Evolutionary conservation across 2,797 vertebrate species (phyloP).

Genomic region (Notolabrus celidotus): DNA sequence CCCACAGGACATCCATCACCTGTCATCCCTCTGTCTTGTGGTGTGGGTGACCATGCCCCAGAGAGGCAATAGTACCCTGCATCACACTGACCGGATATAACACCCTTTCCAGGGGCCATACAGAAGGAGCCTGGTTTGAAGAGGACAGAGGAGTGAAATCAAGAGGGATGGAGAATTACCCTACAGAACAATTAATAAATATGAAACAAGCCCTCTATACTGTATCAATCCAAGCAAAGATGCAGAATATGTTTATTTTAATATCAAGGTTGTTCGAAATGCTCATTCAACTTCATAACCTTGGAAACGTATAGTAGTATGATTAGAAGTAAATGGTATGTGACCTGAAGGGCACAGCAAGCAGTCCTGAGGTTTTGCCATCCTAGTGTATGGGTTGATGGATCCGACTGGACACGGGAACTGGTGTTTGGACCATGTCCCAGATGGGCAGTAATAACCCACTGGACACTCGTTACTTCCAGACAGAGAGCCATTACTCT

Average conservation of each 20-base stretch:
- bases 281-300: constrained; percentile 21
- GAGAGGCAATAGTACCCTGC: constrained; percentile 87
- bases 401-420: constrained; percentile 91
- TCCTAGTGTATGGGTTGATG: constrained; percentile 84
- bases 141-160: constrained; percentile 10
- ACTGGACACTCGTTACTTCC: constrained; percentile 83
- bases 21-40: constrained; percentile 77
- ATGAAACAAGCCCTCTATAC: background rate
- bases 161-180: background rate
- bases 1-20: constrained; percentile 87
- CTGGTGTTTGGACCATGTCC: constrained; percentile 86
- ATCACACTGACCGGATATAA: constrained; percentile 81
- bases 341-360: constrained; percentile 90
- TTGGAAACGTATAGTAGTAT: constrained; percentile 15
- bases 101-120: constrained; percentile 74
- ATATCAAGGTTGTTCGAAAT: constrained; percentile 7
- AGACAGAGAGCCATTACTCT: constrained; percentile 82
- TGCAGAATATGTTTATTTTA: background rate
- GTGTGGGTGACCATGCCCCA: constrained; percentile 78
- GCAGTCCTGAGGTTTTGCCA: constrained; percentile 83
- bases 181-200: background rate
- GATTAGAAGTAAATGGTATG: constrained; percentile 37
- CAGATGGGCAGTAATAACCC: constrained; percentile 91
- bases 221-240: background rate
- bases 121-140: constrained; percentile 87